A percentile compares a stretch with the other conserved stretches of the same genome.
These are phyloP conservation scores for Caranx ignobilis DNA, from an alignment of 2,113 vertebrate genomes.

Conservation along the genomic window DNA sequence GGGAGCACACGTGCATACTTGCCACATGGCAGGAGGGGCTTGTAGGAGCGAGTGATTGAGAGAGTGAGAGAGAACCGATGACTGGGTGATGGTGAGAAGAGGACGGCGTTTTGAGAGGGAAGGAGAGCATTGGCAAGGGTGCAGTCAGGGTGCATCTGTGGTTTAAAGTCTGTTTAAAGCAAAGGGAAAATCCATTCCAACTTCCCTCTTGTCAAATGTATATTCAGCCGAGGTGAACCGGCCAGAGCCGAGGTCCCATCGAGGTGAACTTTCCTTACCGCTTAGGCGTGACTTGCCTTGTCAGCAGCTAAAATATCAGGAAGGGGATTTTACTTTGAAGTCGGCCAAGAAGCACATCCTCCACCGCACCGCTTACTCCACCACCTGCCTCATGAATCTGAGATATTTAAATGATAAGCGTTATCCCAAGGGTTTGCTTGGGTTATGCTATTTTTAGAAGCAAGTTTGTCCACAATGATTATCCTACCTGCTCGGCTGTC, in stretches of 20 bases:
- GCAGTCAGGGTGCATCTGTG: conserved; percentile 51
- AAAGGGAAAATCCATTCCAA: conserved; percentile 21
- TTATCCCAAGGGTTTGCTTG: conserved; percentile 35
- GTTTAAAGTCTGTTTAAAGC: conserved; percentile 30
- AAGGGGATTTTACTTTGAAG: conserved; percentile 47
- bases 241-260: not conserved
- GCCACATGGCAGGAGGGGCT: conserved; percentile 78
- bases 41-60: conserved; percentile 58
- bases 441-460: conserved; percentile 62
- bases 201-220: conserved; percentile 11
- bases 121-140: conserved; percentile 32
- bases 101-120: conserved; percentile 38
- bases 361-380: not conserved
- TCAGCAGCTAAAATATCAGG: conserved; percentile 49
- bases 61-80: conserved; percentile 39
- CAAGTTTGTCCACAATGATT: conserved; percentile 54
- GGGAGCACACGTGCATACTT: conserved; percentile 76
- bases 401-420: conserved; percentile 37
- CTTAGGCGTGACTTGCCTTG: conserved; percentile 9
- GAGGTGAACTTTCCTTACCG: conserved; percentile 12
- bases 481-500: conserved; percentile 22
- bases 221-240: not conserved
- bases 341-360: conserved; percentile 20
- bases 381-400: conserved; percentile 43
- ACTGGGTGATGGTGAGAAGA: conserved; percentile 36